A percentile compares a stretch with the other conserved stretches of the same genome.
Conservation (phyloP, 2,113 vertebrate species). For the Mionectes macconnelli region DNA sequence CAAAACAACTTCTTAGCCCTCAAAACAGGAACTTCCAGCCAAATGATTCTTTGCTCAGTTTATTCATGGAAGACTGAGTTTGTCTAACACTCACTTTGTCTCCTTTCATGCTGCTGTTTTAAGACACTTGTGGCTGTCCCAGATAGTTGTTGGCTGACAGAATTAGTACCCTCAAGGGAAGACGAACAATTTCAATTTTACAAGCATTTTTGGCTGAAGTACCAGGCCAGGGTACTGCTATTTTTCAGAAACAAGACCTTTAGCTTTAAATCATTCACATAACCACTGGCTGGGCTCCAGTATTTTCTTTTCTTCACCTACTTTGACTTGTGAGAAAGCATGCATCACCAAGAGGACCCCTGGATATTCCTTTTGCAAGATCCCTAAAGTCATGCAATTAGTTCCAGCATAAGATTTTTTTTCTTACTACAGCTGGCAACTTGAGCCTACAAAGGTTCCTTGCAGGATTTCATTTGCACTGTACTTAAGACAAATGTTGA, state of each 20-base stretch:
- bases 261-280: slow-evolving; percentile 11
- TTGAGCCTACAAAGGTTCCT: background rate
- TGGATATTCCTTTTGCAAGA: background rate
- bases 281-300: background rate
- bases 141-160: background rate
- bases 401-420: background rate
- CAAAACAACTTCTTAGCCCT: background rate
- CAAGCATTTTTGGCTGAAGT: slow-evolving; percentile 37
- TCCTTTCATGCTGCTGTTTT: slow-evolving; percentile 3
- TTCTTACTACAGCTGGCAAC: background rate
- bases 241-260: slow-evolving; percentile 7
- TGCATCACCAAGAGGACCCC: background rate
- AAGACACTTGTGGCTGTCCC: slow-evolving; percentile 12
- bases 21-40: background rate
- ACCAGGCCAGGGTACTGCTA: background rate
- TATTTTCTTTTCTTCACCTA: background rate
- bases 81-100: background rate
- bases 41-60: slow-evolving; percentile 8
- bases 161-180: background rate
- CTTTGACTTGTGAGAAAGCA: background rate
- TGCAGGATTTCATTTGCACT: background rate
- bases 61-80: slow-evolving; percentile 1
- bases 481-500: background rate
- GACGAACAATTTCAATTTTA: slow-evolving; percentile 38
- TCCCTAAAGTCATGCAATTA: background rate